phyloP scores from a whole-genome alignment of 2,797 vertebrate genomes.

The Hydrolagus colliei region DNA sequence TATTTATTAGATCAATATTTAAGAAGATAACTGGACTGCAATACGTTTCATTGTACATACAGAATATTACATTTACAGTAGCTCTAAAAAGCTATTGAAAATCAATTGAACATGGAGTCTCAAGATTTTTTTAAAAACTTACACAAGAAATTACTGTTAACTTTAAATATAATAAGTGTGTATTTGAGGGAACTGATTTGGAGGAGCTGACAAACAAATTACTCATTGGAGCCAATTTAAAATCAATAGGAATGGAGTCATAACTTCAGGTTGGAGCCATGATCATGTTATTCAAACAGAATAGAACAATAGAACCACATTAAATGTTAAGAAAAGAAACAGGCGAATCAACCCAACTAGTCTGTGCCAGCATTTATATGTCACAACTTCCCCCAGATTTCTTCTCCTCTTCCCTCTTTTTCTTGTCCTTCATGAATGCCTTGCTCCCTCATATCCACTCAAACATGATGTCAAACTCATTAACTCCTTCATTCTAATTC shows the following conservation, averaged over 20 bases:
- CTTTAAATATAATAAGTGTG: neutral
- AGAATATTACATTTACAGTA: neutral
- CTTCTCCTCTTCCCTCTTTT: too few relatives aligned
- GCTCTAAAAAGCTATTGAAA: neutral
- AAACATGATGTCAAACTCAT: constrained; percentile 8
- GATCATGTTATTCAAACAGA: neutral
- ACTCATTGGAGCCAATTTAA: neutral
- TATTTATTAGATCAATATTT: neutral
- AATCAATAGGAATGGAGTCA: neutral
- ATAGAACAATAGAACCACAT: neutral
- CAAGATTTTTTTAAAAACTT: neutral
- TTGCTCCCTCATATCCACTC: neutral
- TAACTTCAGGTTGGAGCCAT: neutral
- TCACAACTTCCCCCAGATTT: too few relatives aligned
- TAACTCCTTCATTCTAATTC: neutral
- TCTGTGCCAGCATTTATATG: too few relatives aligned
- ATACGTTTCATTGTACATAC: neutral
- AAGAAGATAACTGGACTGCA: neutral
- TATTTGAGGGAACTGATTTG: neutral
- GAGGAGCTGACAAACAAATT: constrained; percentile 14
- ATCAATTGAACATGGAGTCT: neutral
- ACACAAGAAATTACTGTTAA: neutral
- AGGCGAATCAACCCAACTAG: too few relatives aligned
- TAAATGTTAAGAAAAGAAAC: too few relatives aligned
- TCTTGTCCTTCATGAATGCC: too few relatives aligned